Evolutionary conservation across 2,888 invertebrate genomes (phyloP), one percentile per base, ranked within the genome.

Genomic region (Drosophila falleni): DNA sequence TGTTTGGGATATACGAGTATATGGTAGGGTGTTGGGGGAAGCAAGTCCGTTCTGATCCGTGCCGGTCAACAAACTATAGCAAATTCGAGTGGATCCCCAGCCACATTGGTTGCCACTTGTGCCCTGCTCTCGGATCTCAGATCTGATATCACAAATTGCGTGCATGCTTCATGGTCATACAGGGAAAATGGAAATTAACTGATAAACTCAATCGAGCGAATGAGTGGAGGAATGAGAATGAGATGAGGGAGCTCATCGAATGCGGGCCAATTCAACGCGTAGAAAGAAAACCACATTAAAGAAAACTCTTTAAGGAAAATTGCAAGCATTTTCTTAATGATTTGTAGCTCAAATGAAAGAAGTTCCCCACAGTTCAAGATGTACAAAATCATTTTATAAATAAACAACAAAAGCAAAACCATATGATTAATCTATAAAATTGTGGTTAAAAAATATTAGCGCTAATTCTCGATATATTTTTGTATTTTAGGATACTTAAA

Each of bases 101-200:
- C 31, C 55, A 55, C 33, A 54, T 41, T 54, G 42, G 33, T 11
- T 42, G 37, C 42, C 77, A 77, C 66, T 75, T 50, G 54, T 58
- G 74, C 16, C 42, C 41, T 8, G 41, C 41, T 44, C 46, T 46
- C 35, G n/a, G 42, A 42, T 33, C 61, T 41, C 61, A 11, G 66
- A 80, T 78, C 77, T 77, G 74, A 80, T 74, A 81, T 60, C 64
- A 70, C 19, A 54, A 65, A 80, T 66, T 63, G 70, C 64, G 71
- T 64, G 72, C 60, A 67, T 74, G 80, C 74, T 80, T 80, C 80
- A 80, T 60, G 67, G 78, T 74, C 80, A 72, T 78, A 44, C 46
- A 66, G 51, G 59, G 49, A 29, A 66, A 71, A 59, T 65, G 53
- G 46, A 35, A 78, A 78, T 78, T 56, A 62, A 62, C 73, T 75